Evolutionary conservation across 1,140 invertebrate species (phyloP).

Genomic region (Panagrolaimus sp.): DNA sequence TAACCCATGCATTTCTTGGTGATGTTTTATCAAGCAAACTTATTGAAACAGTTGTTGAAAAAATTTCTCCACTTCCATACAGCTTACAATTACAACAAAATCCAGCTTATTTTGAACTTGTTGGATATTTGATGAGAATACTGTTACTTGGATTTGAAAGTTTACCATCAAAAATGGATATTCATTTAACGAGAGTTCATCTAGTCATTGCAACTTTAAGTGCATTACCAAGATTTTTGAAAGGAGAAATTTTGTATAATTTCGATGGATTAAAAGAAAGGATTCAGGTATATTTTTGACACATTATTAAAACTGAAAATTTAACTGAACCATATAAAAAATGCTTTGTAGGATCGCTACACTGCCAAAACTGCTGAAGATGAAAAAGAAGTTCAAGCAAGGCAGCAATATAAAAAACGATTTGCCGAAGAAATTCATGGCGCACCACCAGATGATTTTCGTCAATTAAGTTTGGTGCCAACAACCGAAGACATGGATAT

Average conservation of each 20-base stretch:
- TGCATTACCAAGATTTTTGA: neutral
- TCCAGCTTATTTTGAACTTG: neutral
- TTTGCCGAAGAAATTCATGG: constrained; percentile 15
- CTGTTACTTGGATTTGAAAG: constrained; percentile 14
- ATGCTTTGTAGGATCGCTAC: no score
- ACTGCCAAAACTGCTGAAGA: no score
- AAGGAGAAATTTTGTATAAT: constrained; percentile 5
- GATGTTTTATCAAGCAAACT: constrained; percentile 17
- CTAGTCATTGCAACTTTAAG: neutral
- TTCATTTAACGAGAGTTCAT: neutral
- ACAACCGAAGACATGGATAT: constrained; percentile 44
- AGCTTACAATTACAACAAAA: neutral
- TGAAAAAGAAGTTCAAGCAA: no score
- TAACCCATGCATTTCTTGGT: constrained; percentile 8
- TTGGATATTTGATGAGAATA: constrained; percentile 9
- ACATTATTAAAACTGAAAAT: no score
- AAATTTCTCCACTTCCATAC: neutral
- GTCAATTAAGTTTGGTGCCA: constrained; percentile 54
- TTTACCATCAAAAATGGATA: constrained; percentile 19
- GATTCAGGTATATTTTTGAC: no score
- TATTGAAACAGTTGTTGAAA: constrained; percentile 14
- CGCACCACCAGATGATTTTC: constrained; percentile 56
- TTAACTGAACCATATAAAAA: no score
- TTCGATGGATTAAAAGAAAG: no score
- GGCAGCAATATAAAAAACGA: no score